Percentiles rank a stretch among this genome's conserved stretches.
These are phyloP conservation scores for Tipula vernalis DNA, from an alignment of 2,888 invertebrate species.

Conservation along the genomic window DNA sequence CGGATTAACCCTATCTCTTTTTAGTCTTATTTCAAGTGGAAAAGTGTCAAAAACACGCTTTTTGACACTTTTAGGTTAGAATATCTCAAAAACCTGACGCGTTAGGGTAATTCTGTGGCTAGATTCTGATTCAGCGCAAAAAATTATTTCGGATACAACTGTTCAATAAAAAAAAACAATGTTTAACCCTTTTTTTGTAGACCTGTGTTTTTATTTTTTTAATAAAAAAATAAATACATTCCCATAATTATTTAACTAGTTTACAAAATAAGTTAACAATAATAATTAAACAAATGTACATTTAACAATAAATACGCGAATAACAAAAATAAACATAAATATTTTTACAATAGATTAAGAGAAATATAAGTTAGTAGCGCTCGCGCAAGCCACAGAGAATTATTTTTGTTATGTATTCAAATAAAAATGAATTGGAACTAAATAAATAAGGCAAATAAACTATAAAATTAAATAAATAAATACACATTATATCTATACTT, in stretches of 20 bases:
- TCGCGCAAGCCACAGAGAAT: neutral
- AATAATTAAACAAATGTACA: neutral
- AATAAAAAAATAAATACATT: neutral
- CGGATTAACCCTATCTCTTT: too few species aligned
- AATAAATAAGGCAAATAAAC: neutral
- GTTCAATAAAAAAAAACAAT: too few species aligned
- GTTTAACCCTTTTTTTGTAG: too few species aligned
- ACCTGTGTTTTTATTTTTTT: neutral
- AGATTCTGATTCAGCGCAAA: too few species aligned
- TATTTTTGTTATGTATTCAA: neutral
- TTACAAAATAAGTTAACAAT: neutral
- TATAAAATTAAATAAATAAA: neutral
- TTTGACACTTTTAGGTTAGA: too few species aligned
- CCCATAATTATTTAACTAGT: neutral
- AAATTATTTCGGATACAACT: too few species aligned
- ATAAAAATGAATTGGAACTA: neutral
- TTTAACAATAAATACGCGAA: neutral
- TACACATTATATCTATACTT: neutral
- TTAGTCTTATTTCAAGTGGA: too few species aligned
- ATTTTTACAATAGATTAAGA: neutral
- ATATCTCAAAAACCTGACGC: too few species aligned
- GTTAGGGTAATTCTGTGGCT: too few species aligned
- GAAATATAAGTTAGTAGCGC: neutral
- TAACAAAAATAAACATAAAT: neutral
- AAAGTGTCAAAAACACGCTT: too few species aligned